phyloP scores from a whole-genome alignment of 1,140 invertebrate species.

The Euwallacea similis region DNA sequence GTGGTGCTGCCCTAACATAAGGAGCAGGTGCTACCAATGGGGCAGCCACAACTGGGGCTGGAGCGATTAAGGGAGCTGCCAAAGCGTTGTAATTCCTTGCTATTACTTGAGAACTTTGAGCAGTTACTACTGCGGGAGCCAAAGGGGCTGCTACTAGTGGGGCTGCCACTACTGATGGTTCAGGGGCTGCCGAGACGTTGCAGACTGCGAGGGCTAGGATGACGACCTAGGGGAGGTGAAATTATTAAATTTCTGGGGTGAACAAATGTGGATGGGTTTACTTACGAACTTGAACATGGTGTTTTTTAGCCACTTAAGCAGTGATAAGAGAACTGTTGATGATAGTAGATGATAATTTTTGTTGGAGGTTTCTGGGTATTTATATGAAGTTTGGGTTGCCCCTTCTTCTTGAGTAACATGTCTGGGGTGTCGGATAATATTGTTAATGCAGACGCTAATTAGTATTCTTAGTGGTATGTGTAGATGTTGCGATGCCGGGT shows the following conservation, averaged over 20 bases:
- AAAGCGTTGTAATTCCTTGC: slow-evolving; percentile 64
- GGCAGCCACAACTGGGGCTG: slow-evolving; percentile 45
- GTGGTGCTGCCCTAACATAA: slow-evolving; percentile 35
- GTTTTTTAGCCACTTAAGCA: not conserved
- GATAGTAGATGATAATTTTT: not conserved
- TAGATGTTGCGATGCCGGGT: no score
- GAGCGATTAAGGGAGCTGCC: slow-evolving; percentile 54
- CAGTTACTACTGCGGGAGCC: slow-evolving; percentile 62
- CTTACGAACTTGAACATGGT: slow-evolving; percentile 54
- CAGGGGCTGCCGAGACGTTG: slow-evolving; percentile 56
- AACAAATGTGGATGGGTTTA: slow-evolving; percentile 10
- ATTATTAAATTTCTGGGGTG: not conserved
- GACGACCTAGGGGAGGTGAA: slow-evolving; percentile 27
- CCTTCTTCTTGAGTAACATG: not conserved
- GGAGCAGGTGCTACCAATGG: slow-evolving; percentile 45
- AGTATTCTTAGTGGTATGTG: not conserved
- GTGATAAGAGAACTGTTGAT: slow-evolving; percentile 1
- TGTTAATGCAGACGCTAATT: slow-evolving; percentile 1
- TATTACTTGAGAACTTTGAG: slow-evolving; percentile 65
- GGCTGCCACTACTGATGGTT: slow-evolving; percentile 23
- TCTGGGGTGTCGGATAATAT: not conserved
- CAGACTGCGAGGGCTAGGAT: slow-evolving; percentile 53
- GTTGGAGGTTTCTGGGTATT: not conserved
- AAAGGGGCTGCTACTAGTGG: slow-evolving; percentile 33
- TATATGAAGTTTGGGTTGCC: not conserved